Evolutionary conservation across 1,140 invertebrate species (phyloP).

Genomic region (Triops longicaudatus): DNA sequence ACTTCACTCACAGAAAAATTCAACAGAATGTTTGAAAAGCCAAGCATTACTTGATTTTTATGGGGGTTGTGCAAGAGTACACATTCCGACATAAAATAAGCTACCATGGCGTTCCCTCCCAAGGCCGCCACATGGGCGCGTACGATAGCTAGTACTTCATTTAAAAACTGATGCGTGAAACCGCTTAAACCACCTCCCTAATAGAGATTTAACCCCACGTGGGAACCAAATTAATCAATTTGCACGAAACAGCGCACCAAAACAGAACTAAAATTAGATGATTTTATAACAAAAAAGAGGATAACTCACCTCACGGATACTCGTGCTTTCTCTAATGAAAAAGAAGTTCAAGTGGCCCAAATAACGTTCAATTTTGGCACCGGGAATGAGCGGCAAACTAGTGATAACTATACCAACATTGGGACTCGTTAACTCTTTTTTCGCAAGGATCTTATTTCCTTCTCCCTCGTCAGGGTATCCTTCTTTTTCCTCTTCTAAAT

Average conservation of each 20-base stretch:
- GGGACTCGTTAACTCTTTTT: not conserved
- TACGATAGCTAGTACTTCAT: slow-evolving; percentile 82
- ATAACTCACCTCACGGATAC: slow-evolving; percentile 65
- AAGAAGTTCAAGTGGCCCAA: slow-evolving; percentile 90
- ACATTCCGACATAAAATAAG: slow-evolving; percentile 86
- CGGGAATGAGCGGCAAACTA: slow-evolving; percentile 69
- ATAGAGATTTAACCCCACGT: slow-evolving; percentile 25
- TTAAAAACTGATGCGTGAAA: slow-evolving; percentile 86
- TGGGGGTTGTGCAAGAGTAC: slow-evolving; percentile 83
- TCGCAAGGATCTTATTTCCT: not conserved
- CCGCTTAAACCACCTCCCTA: slow-evolving; percentile 79
- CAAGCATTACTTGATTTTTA: slow-evolving; percentile 77
- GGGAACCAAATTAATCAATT: not conserved
- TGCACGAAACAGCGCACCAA: slow-evolving; percentile 9
- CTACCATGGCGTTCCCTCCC: slow-evolving; percentile 91
- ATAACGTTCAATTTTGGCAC: slow-evolving; percentile 70
- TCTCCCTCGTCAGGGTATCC: not conserved
- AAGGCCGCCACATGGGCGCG: slow-evolving; percentile 83
- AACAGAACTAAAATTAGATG: not conserved
- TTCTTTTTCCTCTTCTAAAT: slow-evolving; percentile 30
- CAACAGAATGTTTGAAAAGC: not conserved
- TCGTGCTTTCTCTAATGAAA: slow-evolving; percentile 88
- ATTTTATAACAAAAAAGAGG: slow-evolving; percentile 19
- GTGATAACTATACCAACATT: slow-evolving; percentile 58
- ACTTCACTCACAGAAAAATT: not conserved